Evolutionary conservation across 2,888 invertebrate genomes (phyloP).

Genomic region (Chrysina gloriosa): DNA sequence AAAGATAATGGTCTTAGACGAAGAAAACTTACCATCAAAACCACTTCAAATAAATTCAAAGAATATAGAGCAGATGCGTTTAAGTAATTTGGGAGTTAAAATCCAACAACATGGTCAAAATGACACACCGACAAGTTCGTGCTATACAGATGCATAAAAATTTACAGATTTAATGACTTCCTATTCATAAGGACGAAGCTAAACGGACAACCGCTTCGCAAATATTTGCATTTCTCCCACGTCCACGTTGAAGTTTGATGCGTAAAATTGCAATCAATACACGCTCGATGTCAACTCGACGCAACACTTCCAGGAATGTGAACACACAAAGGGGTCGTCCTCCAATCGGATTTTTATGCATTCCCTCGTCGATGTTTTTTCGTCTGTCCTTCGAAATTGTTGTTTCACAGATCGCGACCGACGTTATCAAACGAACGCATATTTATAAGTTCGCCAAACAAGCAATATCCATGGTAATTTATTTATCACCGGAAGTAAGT

Average conservation of each 20-base stretch:
- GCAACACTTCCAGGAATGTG: constrained; percentile 21
- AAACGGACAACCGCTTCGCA: not conserved
- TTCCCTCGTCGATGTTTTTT: not conserved
- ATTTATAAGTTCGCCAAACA: constrained; percentile 37
- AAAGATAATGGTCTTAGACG: too few species aligned
- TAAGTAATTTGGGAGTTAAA: too few species aligned
- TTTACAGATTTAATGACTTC: not conserved
- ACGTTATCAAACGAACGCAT: constrained; percentile 35
- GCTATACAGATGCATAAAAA: too few species aligned
- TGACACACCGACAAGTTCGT: too few species aligned
- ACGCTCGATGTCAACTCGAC: constrained; percentile 14
- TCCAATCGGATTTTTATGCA: constrained; percentile 22
- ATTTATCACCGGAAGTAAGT: constrained; percentile 31
- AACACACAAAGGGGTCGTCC: constrained; percentile 7
- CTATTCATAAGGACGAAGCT: not conserved
- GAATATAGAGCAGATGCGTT: too few species aligned
- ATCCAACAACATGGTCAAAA: too few species aligned
- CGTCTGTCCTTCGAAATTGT: constrained; percentile 27
- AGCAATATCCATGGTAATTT: constrained; percentile 41
- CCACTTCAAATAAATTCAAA: too few species aligned
- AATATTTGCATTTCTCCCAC: constrained; percentile 9
- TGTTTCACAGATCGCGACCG: constrained; percentile 1
- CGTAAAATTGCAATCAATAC: constrained; percentile 24
- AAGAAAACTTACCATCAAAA: too few species aligned
- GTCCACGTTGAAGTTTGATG: constrained; percentile 11